These are phyloP conservation scores for Mizuhopecten yessoensis DNA, from an alignment of 1,140 invertebrate genomes.

Conservation along the genomic window DNA sequence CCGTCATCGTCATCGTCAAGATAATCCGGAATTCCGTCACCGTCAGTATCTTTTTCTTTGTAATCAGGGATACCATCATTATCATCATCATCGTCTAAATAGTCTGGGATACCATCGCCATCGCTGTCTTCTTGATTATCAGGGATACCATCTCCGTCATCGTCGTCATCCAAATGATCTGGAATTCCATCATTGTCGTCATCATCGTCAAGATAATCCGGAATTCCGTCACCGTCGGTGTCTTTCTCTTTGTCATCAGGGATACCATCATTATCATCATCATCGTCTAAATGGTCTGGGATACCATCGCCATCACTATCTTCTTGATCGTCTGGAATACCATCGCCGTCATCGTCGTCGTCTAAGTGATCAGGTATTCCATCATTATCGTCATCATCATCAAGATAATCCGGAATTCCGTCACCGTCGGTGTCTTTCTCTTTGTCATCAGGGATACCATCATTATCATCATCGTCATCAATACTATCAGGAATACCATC, in stretches of 20 bases:
- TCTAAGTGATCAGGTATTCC: conserved; percentile 78
- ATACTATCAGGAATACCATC: conserved; percentile 74
- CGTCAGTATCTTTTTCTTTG: conserved; percentile 76
- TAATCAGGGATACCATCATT: conserved; percentile 79
- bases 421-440: conserved; percentile 76
- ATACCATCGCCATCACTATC: conserved; percentile 72
- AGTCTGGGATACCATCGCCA: conserved; percentile 77
- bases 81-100: conserved; percentile 73
- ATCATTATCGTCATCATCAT: conserved; percentile 76
- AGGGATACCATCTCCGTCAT: conserved; percentile 71
- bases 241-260: conserved; percentile 74
- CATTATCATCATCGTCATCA: conserved; percentile 72
- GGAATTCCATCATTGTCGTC: conserved; percentile 79
- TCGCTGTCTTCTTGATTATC: conserved; percentile 76
- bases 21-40: conserved; percentile 77
- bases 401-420: conserved; percentile 75
- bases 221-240: conserved; percentile 73
- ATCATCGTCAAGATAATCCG: conserved; percentile 72
- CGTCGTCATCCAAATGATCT: conserved; percentile 73
- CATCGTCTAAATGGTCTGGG: conserved; percentile 75
- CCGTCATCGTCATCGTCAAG: conserved; percentile 75
- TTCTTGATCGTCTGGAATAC: conserved; percentile 76
- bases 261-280: conserved; percentile 77
- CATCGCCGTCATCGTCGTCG: conserved; percentile 77
- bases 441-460: conserved; percentile 72